A percentile compares a stretch with the other conserved stretches of the same genome.
Conservation (phyloP, 2,797 vertebrate genomes). For the Scomberomorus guttatus region DNA sequence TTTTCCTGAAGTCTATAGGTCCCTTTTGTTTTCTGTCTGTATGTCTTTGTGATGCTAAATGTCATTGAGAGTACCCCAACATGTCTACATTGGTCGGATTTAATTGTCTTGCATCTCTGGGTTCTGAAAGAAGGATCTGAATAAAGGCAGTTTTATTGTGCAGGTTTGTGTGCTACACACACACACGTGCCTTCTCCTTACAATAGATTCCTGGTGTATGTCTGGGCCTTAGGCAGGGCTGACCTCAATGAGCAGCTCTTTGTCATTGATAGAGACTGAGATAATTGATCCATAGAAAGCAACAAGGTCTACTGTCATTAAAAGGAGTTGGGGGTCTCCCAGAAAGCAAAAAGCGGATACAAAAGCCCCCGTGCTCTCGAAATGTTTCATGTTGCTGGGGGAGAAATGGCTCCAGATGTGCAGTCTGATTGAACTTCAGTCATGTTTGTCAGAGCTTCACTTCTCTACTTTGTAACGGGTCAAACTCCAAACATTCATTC, state of each 20-base stretch:
- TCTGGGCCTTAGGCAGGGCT: slow-evolving; percentile 57
- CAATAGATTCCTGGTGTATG: slow-evolving; percentile 66
- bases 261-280: slow-evolving; percentile 79
- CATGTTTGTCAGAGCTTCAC: slow-evolving; percentile 62
- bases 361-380: slow-evolving; percentile 50
- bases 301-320: slow-evolving; percentile 74
- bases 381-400: slow-evolving; percentile 67
- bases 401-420: slow-evolving; percentile 58
- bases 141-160: slow-evolving; percentile 69
- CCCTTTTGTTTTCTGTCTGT: slow-evolving; percentile 66
- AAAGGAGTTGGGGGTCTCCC: slow-evolving; percentile 53
- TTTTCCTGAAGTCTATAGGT: slow-evolving; percentile 41
- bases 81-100: slow-evolving; percentile 67
- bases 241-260: slow-evolving; percentile 69
- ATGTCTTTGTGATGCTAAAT: slow-evolving; percentile 76
- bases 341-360: slow-evolving; percentile 50
- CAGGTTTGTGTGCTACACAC: slow-evolving; percentile 64
- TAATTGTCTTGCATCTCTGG: slow-evolving; percentile 68
- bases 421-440: slow-evolving; percentile 60
- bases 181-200: slow-evolving; percentile 65
- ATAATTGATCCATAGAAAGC: slow-evolving; percentile 81
- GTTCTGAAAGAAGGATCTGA: slow-evolving; percentile 70
- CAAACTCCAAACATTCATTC: slow-evolving; percentile 63
- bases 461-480: slow-evolving; percentile 43
- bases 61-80: slow-evolving; percentile 69